Evolutionary conservation across 53 echinoderm and acorn worm genomes (phyloP), one percentile per base, ranked within the genome.

Genomic region (Mesocentrotus franciscanus): DNA sequence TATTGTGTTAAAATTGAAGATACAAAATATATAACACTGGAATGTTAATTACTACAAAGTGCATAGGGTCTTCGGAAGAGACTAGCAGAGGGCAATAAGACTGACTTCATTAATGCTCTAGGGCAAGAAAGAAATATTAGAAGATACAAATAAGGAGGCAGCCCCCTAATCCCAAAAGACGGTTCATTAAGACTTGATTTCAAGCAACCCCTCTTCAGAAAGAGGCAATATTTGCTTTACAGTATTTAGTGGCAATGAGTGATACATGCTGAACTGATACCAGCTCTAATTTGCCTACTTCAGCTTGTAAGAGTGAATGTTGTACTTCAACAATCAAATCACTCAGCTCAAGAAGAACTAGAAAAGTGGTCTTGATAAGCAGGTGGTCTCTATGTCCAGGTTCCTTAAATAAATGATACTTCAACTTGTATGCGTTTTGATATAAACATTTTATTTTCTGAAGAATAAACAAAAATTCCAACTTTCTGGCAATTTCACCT

Each of bases 91-190:
- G 15, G 79, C 79, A 85, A 85, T 85, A 56, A 68, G 27, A 8
- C 91, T 22, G 68, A 56, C 92, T 92, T 92, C 74, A 72, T 92
- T 92, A 92, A 72, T 92, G 49, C 92, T 56, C 26, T 55, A 55
- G 56, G 9, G 92, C n/a, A 92, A 72, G 15, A 92, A 35, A 64
- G 74, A 72, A 39, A 72, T 71, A 68, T 27, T 29, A 61, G 39
- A 15, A 64, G 56, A 74, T 70, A 70, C 75, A 70, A 92, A 74
- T 90, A 90, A 90, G 91, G 60, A 90, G 90, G 92, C 75, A 74
- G 72, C 72, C 92, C 92, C 92, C 18, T 92, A 92, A 92, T 92
- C 92, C 92, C 27, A 66, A 33, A 90, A 90, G 62, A 64, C 26
- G 91, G 27, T 64, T 66, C 13, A 36, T 92, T 70, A 39, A 55